Evolutionary conservation across 2,888 invertebrate genomes (phyloP).

Genomic region (Cheilosia soror): DNA sequence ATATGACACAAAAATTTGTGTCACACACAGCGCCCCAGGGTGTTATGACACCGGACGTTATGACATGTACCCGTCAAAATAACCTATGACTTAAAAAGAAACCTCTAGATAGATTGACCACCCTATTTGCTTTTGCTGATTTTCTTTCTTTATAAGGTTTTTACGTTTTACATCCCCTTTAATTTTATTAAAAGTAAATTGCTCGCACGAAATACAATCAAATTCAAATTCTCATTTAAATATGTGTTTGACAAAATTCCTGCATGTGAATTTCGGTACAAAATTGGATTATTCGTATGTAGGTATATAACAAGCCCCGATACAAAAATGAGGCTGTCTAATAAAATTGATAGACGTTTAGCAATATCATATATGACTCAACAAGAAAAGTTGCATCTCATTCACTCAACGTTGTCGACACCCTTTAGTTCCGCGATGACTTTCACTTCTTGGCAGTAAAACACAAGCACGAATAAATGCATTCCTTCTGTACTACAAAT

Average conservation of each 20-base stretch:
- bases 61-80: too few species aligned
- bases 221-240: neutral
- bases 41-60: too few species aligned
- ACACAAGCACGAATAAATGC: slow-evolving; percentile 34
- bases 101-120: too few species aligned
- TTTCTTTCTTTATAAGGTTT: too few species aligned
- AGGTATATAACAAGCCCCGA: slow-evolving; percentile 7
- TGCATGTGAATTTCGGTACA: neutral
- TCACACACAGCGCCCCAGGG: too few species aligned
- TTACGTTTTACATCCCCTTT: too few species aligned
- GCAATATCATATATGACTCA: slow-evolving; percentile 68
- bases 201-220: too few species aligned
- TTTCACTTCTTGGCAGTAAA: slow-evolving; percentile 48
- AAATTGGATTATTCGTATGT: slow-evolving; percentile 7
- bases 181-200: too few species aligned
- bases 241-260: slow-evolving; percentile 2
- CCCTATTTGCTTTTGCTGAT: too few species aligned
- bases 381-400: slow-evolving; percentile 34
- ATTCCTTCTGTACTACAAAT: slow-evolving; percentile 9
- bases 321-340: slow-evolving; percentile 37
- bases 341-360: slow-evolving; percentile 69
- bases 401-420: slow-evolving; percentile 6
- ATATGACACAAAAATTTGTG: too few species aligned
- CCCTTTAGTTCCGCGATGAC: slow-evolving; percentile 61
- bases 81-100: too few species aligned